phyloP scores from a whole-genome alignment of 2,113 vertebrate genomes.

The Lepisosteus oculatus region DNA sequence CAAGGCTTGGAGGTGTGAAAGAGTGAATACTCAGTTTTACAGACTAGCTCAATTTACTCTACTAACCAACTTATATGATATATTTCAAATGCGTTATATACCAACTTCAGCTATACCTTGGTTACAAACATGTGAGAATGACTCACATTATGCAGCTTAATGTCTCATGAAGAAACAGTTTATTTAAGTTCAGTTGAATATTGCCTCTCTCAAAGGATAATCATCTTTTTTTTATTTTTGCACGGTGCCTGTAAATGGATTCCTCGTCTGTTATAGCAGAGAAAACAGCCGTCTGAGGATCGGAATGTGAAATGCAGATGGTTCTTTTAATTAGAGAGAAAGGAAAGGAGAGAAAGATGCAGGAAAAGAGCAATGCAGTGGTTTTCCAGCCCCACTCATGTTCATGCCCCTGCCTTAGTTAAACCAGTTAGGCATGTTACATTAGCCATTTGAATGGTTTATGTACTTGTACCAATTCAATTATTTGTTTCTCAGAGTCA shows the following conservation, averaged over 20 bases:
- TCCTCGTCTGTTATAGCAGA: not conserved
- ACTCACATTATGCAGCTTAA: slow-evolving; percentile 53
- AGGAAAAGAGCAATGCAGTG: slow-evolving; percentile 19
- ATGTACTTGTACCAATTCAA: slow-evolving; percentile 80
- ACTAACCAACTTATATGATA: slow-evolving; percentile 38
- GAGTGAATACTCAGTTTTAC: too few species aligned
- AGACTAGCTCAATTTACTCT: slow-evolving; percentile 37
- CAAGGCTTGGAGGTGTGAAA: too few species aligned
- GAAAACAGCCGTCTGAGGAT: slow-evolving; percentile 12
- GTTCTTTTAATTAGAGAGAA: slow-evolving; percentile 51
- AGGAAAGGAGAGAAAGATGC: slow-evolving; percentile 38
- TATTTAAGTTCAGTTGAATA: slow-evolving; percentile 6
- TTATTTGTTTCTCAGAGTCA: slow-evolving; percentile 76
- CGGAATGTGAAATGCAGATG: slow-evolving; percentile 27
- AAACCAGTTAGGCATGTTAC: slow-evolving; percentile 73
- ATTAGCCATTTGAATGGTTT: slow-evolving; percentile 76
- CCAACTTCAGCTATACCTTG: slow-evolving; percentile 22
- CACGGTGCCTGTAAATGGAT: slow-evolving; percentile 35
- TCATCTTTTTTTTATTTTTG: slow-evolving; percentile 50
- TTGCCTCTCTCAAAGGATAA: slow-evolving; percentile 30
- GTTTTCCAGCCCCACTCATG: slow-evolving; percentile 53
- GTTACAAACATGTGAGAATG: slow-evolving; percentile 12
- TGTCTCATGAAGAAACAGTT: slow-evolving; percentile 37
- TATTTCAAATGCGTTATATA: slow-evolving; percentile 24
- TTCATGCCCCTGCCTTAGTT: slow-evolving; percentile 57